Conservation (phyloP, 2,797 vertebrate genomes). For the Morelia viridis region DNA sequence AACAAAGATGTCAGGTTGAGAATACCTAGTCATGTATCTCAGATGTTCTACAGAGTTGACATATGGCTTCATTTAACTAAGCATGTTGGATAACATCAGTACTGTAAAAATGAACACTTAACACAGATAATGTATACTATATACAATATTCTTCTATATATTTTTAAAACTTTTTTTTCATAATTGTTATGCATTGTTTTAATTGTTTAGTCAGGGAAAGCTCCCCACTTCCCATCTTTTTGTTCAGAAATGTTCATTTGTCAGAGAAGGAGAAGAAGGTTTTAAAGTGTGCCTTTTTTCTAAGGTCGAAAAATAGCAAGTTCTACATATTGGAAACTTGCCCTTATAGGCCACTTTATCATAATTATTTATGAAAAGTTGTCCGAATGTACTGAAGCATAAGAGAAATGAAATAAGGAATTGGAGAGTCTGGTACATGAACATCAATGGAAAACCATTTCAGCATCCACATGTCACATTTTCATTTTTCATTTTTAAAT, state of each 20-base stretch:
- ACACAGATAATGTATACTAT: not conserved
- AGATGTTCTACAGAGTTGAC: not conserved
- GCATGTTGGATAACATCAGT: not conserved
- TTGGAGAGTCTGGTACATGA: not conserved
- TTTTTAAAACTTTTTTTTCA: not conserved
- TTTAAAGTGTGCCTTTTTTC: not conserved
- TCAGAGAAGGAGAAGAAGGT: not conserved
- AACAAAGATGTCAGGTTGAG: not conserved
- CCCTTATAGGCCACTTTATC: not conserved
- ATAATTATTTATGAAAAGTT: not conserved
- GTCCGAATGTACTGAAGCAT: not conserved
- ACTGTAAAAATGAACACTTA: not conserved
- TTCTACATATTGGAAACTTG: not conserved
- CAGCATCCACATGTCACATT: not conserved
- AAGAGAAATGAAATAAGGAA: not conserved
- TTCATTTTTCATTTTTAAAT: not conserved
- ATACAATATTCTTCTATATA: not conserved
- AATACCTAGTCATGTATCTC: not conserved
- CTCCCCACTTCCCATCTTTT: not conserved
- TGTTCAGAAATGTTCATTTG: not conserved
- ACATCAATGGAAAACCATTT: not conserved
- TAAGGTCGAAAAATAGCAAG: not conserved
- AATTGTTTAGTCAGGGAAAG: not conserved
- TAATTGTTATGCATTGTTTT: not conserved
- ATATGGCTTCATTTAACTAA: not conserved